Base-by-base conservation (phyloP, 2,797 vertebrate species). In the Eleutherodactylus coqui region DNA sequence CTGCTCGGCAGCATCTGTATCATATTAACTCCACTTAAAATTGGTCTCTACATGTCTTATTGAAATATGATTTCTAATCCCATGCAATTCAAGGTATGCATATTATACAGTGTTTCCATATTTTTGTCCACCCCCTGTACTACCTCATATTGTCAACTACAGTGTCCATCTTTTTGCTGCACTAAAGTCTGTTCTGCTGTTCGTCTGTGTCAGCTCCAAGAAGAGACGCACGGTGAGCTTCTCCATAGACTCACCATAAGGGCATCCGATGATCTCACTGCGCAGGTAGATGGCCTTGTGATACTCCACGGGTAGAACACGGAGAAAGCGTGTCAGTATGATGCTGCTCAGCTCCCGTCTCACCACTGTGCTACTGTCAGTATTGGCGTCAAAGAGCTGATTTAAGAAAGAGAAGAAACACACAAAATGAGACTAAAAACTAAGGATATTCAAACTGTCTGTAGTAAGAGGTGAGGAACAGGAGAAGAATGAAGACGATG, bases 211-310 rank as follows among this genome's bases (percentile, higher is more conserved):
- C 53, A 7, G 19, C 1, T 55, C 51, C 21, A 21, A 24, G 19
- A 21, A 24, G 19, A 55, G 53, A n/a, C 9, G 60, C 8, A 11
- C 9, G 5, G 55, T 27, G 21, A 34, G 4, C 38, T n/a, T n/a
- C 29, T 47, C 64, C 62, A 58, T 4, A 36, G 58, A 79, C 79
- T 77, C 84, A 96, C 96, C 94, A 89, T 91, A 94, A 90, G 86
- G 10, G 87, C 96, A 97, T 82, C 96, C 96, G 0, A 96, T 89
- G 64, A 95, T 90, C 89, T 97, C 96, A 7, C 90, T 92, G 2
- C 96, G 94, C 85, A 96, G 91, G 88, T 93, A 95, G 82, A 96
- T 94, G 1, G 91, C 94, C 87, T 94, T 94, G 41, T 92, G 93
- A 84, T 94, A 95, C 69, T 94, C 93, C 45, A 94, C 89, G 0